phyloP scores from a whole-genome alignment of 2,797 vertebrate genomes.

The Iguana delicatissima region DNA sequence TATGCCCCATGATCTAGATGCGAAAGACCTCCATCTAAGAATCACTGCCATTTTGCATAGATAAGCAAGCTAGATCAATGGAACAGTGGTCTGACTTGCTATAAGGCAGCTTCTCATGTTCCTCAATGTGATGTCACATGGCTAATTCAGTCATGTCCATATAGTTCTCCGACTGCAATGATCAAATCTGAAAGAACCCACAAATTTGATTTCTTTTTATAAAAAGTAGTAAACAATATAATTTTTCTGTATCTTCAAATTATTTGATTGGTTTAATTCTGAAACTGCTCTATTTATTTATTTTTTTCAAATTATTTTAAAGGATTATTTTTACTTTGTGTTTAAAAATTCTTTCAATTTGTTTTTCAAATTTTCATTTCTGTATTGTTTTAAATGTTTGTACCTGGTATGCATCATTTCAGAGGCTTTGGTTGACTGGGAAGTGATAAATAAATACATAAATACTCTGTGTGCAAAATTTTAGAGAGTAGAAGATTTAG shows the following conservation, averaged over 20 bases:
- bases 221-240: not conserved
- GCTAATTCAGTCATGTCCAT: not conserved
- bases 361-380: not conserved
- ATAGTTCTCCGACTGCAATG: not conserved
- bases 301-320: no score
- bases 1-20: not conserved
- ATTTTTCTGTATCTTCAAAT: not conserved
- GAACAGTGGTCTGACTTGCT: not conserved
- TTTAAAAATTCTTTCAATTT: no score
- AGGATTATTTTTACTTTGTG: no score
- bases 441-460: not conserved
- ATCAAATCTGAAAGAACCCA: not conserved
- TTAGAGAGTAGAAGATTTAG: not conserved
- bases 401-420: no score
- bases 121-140: not conserved
- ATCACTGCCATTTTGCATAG: not conserved
- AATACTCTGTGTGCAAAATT: not conserved
- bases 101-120: not conserved
- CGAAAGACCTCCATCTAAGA: not conserved
- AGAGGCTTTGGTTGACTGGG: not conserved
- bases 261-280: not conserved
- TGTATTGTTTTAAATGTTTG: no score
- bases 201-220: not conserved
- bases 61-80: not conserved
- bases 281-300: no score